Conservation (phyloP, 2,113 vertebrate genomes). For the Ameiurus melas region DNA sequence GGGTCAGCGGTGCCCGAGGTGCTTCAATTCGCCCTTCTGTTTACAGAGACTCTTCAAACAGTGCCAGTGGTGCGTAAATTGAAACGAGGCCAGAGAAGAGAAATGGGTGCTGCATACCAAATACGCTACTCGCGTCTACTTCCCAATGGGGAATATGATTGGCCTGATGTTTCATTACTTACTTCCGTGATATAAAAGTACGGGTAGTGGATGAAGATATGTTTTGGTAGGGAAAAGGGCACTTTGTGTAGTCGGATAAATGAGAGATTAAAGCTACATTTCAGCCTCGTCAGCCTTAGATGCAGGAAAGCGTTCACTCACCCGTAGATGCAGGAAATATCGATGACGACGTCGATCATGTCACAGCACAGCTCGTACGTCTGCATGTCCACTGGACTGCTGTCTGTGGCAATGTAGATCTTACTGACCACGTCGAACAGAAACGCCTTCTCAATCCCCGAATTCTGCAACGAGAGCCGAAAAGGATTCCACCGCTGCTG, state of each 20-base stretch:
- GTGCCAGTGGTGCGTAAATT: slow-evolving; percentile 28
- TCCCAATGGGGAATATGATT: slow-evolving; percentile 1
- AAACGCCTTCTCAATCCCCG: slow-evolving; percentile 99
- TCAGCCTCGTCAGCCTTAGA: slow-evolving; percentile 87
- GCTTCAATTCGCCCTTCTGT: slow-evolving; percentile 25
- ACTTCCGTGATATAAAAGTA: neutral
- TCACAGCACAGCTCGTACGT: slow-evolving; percentile 98
- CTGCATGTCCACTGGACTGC: slow-evolving; percentile 99
- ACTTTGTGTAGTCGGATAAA: neutral
- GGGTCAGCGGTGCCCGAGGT: slow-evolving; percentile 22
- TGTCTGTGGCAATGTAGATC: slow-evolving; percentile 99
- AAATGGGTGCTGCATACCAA: neutral
- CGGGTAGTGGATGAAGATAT: neutral
- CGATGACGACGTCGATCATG: slow-evolving; percentile 99
- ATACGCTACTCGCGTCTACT: neutral
- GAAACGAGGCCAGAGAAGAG: slow-evolving; percentile 23
- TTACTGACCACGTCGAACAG: slow-evolving; percentile 99
- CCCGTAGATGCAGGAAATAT: slow-evolving; percentile 99
- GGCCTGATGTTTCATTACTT: neutral
- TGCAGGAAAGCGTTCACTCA: slow-evolving; percentile 88
- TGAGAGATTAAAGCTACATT: neutral
- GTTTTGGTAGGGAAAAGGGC: no score
- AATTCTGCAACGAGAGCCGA: slow-evolving; percentile 81
- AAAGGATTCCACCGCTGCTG: neutral
- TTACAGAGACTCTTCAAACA: slow-evolving; percentile 23